Percentiles rank a stretch among this genome's conserved stretches.
Evolutionary conservation across 2,888 invertebrate genomes (phyloP).

Genomic region (Steinernema scapterisci): DNA sequence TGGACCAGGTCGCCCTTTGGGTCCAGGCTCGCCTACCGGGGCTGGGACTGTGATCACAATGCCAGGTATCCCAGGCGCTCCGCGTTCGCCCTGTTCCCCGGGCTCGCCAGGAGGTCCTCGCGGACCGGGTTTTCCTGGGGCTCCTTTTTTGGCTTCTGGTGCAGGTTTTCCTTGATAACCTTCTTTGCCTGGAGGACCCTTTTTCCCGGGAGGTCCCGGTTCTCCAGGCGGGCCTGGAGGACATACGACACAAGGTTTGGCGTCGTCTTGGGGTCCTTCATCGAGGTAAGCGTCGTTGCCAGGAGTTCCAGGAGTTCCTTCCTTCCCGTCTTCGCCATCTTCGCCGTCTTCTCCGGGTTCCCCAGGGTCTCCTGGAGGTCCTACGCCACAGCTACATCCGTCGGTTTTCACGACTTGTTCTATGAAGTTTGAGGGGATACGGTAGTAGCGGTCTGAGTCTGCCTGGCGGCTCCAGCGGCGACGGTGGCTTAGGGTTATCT

Average conservation of each 20-base stretch:
- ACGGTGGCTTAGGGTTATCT: not conserved
- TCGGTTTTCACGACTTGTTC: not conserved
- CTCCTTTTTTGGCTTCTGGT: not conserved
- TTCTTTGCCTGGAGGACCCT: slow-evolving; percentile 10
- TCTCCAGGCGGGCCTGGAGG: not conserved
- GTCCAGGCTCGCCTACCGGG: not conserved
- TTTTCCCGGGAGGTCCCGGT: not conserved
- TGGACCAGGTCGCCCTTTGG: not conserved
- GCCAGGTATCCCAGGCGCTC: not conserved
- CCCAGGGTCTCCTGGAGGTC: not conserved
- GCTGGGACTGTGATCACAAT: slow-evolving; percentile 4
- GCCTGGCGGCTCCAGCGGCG: not conserved
- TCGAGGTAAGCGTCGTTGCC: slow-evolving; percentile 2
- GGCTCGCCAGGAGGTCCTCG: not conserved
- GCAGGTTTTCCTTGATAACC: not conserved
- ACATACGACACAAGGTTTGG: not conserved
- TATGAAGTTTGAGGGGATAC: not conserved
- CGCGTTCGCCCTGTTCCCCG: not conserved
- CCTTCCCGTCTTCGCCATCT: slow-evolving; percentile 7
- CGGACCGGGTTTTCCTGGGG: not conserved
- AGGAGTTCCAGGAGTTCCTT: not conserved
- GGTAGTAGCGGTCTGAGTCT: not conserved
- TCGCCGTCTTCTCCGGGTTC: slow-evolving; percentile 11
- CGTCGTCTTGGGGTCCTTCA: slow-evolving; percentile 5
- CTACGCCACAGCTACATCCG: slow-evolving; percentile 22